These are phyloP conservation scores for Morinoia aosen DNA, from an alignment of 2,888 invertebrate genomes.

Conservation along the genomic window DNA sequence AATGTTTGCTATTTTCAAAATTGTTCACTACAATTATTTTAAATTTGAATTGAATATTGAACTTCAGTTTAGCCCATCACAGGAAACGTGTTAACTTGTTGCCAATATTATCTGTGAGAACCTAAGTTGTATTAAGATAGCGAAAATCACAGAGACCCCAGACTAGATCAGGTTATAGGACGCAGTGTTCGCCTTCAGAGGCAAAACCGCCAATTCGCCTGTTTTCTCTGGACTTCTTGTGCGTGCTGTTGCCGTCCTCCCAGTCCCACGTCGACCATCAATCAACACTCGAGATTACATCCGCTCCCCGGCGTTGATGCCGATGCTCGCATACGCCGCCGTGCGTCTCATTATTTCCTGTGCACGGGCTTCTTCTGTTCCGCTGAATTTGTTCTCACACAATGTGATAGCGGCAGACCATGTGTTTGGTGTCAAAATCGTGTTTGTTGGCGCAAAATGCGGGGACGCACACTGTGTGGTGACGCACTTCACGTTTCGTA, in stretches of 20 bases:
- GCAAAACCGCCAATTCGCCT: not conserved
- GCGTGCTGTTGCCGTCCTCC: not conserved
- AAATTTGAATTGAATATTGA: no score
- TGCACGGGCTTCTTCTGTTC: not conserved
- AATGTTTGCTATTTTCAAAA: no score
- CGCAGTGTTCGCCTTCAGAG: not conserved
- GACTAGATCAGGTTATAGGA: not conserved
- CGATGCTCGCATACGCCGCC: not conserved
- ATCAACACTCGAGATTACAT: not conserved
- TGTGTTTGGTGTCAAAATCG: not conserved
- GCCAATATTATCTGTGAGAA: not conserved
- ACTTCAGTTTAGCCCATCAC: no score
- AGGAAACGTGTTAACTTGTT: no score
- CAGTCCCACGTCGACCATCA: not conserved
- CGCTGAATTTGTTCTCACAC: not conserved
- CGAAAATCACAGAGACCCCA: not conserved
- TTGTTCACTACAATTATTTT: no score
- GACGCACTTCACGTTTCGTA: no score
- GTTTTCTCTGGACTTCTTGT: not conserved
- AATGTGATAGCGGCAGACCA: not conserved
- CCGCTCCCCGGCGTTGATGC: not conserved
- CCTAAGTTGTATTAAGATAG: not conserved
- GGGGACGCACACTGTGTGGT: no score
- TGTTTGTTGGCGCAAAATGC: no score
- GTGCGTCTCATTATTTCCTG: constrained; percentile 9